phyloP scores from a whole-genome alignment of 2,797 vertebrate genomes.

The Hydrocynus forskahlii region DNA sequence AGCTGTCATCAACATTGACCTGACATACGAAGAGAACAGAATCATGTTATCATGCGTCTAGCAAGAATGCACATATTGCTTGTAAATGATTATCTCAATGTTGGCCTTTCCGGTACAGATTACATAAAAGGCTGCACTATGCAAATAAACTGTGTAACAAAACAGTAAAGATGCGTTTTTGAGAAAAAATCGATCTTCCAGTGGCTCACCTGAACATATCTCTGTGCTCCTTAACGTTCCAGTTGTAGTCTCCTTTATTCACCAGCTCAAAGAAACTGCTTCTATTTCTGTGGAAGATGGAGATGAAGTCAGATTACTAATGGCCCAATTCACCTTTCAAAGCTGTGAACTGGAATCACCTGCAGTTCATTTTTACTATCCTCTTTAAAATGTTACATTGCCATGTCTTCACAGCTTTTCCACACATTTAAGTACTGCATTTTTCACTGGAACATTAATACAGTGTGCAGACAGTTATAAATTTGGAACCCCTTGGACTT shows the following conservation, averaged over 20 bases:
- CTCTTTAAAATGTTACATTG: not conserved
- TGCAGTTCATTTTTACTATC: not conserved
- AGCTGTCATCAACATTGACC: conserved; percentile 99
- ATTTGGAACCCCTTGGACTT: not conserved
- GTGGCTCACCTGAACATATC: conserved; percentile 91
- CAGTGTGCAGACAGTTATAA: not conserved
- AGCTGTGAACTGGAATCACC: too few species aligned
- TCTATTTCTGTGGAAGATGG: conserved; percentile 81
- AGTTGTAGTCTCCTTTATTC: conserved; percentile 91
- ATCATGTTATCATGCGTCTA: not conserved
- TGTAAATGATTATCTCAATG: not conserved
- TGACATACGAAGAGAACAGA: conserved; percentile 60
- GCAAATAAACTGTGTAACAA: not conserved
- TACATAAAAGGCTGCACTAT: not conserved
- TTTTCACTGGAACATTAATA: not conserved
- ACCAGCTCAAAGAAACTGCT: conserved; percentile 96
- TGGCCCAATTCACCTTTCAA: not conserved
- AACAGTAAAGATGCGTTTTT: not conserved
- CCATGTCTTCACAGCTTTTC: not conserved
- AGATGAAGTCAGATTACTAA: not conserved
- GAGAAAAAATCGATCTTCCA: not conserved
- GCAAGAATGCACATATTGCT: not conserved
- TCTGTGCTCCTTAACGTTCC: conserved; percentile 92
- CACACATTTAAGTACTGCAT: not conserved
- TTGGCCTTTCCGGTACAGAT: not conserved